phyloP scores from a whole-genome alignment of 2,888 invertebrate species.

The Tribolium freemani region DNA sequence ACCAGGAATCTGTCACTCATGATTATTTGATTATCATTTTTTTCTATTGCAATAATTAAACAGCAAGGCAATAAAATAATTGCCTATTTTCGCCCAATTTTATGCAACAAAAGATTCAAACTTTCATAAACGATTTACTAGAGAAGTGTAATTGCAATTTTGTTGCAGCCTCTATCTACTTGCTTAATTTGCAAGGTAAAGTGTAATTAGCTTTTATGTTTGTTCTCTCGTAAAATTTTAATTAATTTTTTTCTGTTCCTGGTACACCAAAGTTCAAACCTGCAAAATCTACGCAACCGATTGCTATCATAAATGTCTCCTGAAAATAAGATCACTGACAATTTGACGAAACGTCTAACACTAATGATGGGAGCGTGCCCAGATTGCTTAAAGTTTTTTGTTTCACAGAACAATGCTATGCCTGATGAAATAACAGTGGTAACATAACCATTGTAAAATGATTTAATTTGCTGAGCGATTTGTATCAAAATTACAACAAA shows the following conservation, averaged over 20 bases:
- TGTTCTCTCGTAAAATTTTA: too few relatives aligned
- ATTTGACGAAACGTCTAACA: slow-evolving; percentile 22
- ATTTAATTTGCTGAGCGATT: slow-evolving; percentile 12
- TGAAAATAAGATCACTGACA: slow-evolving; percentile 4
- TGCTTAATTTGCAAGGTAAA: too few relatives aligned
- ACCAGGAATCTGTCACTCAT: too few relatives aligned
- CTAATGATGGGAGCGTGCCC: slow-evolving; percentile 28
- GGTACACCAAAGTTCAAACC: too few relatives aligned
- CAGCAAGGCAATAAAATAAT: background rate
- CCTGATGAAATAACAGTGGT: slow-evolving; percentile 20
- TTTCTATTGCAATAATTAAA: background rate
- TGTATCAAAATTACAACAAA: background rate
- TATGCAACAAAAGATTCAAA: too few relatives aligned
- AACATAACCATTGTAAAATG: slow-evolving; percentile 11
- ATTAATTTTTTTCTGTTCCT: too few relatives aligned
- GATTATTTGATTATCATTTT: too few relatives aligned
- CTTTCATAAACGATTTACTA: too few relatives aligned
- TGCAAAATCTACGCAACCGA: background rate
- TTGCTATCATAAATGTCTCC: slow-evolving; percentile 11
- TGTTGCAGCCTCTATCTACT: too few relatives aligned
- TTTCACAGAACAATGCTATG: slow-evolving; percentile 20
- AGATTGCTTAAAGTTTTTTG: slow-evolving; percentile 32
- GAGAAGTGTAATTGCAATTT: too few relatives aligned
- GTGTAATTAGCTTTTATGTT: too few relatives aligned
- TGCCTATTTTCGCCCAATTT: too few relatives aligned